Evolutionary conservation across 2,797 vertebrate species (phyloP), one percentile per base, ranked within the genome.

Genomic region (Malacoctenus gilli): DNA sequence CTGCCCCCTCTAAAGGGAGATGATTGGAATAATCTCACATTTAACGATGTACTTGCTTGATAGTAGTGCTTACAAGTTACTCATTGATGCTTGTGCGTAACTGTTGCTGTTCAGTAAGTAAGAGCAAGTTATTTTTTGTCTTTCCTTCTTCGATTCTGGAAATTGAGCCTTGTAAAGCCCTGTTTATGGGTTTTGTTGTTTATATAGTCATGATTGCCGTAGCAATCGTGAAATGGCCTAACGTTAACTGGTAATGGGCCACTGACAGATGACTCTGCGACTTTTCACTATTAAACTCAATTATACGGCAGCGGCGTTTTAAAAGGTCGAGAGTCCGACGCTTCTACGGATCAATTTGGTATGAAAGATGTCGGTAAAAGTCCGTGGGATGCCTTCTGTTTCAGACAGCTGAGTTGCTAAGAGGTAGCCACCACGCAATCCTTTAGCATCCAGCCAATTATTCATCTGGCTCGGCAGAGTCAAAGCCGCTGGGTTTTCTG

Each of bases 381-480:
- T 28, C 25, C 5, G 25, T 28, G 6, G 25, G n/a, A 6, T 9
- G 36, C 3, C 15, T 11, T 15, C 14, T 8, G 9, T 18, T 37
- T n/a, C n/a, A 14, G 14, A 19, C 8, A 3, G 20, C 15, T 35
- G 30, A 41, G 25, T n/a, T 65, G 80, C 82, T 85, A 83, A 77
- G 73, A 15, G 55, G 60, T 86, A 88, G 86, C 82, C 48, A 72
- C 75, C 54, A 16, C 44, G 19, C 67, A 88, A 89, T 88, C 85
- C 83, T 11, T 32, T 87, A 87, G 87, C 86, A 89, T 88, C 86
- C 77, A 70, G 82, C 61, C 72, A 89, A 85, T 88, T 88, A 89
- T 53, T 72, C 80, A 77, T 87, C 81, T 83, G 81, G 47, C 63
- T n/a, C 8, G 23, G 42, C 14, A 37, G 41, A 60, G 53, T 10